Evolutionary conservation across 2,888 invertebrate species (phyloP).

Genomic region (Amaurobius ferox): DNA sequence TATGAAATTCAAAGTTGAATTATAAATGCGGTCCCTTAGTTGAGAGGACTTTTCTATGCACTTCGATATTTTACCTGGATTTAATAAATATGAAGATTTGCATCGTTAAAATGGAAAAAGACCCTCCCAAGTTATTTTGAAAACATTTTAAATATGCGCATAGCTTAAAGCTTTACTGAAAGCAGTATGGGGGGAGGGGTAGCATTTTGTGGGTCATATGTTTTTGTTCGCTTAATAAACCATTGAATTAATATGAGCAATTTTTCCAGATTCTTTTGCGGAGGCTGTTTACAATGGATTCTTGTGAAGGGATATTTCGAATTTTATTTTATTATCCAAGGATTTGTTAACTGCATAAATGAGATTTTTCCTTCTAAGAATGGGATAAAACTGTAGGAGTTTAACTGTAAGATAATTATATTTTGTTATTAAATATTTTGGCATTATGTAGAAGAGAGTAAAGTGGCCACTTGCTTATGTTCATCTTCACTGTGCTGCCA

Average conservation of each 20-base stretch:
- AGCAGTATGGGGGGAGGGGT: neutral
- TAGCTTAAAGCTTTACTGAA: conserved; percentile 18
- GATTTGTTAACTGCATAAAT: too few relatives aligned
- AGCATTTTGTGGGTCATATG: conserved; percentile 15
- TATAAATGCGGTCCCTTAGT: neutral
- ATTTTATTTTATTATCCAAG: too few relatives aligned
- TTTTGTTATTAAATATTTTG: too few relatives aligned
- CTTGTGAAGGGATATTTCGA: too few relatives aligned
- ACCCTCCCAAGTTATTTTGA: conserved; percentile 32
- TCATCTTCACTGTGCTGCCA: too few relatives aligned
- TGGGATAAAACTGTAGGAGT: too few relatives aligned
- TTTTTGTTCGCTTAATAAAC: conserved; percentile 54
- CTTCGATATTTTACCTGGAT: conserved; percentile 17
- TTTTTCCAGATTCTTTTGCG: conserved; percentile 20
- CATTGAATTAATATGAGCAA: conserved; percentile 56
- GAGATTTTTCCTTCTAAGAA: too few relatives aligned
- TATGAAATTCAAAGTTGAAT: too few relatives aligned
- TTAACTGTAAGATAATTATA: too few relatives aligned
- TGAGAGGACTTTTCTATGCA: neutral
- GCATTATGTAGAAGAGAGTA: too few relatives aligned
- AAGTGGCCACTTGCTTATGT: too few relatives aligned
- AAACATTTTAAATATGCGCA: conserved; percentile 69
- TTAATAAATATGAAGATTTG: conserved; percentile 57
- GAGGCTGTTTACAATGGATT: neutral
- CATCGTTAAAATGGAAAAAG: conserved; percentile 44